Evolutionary conservation across 2,797 vertebrate genomes (phyloP).

Genomic region (Momotus momota): DNA sequence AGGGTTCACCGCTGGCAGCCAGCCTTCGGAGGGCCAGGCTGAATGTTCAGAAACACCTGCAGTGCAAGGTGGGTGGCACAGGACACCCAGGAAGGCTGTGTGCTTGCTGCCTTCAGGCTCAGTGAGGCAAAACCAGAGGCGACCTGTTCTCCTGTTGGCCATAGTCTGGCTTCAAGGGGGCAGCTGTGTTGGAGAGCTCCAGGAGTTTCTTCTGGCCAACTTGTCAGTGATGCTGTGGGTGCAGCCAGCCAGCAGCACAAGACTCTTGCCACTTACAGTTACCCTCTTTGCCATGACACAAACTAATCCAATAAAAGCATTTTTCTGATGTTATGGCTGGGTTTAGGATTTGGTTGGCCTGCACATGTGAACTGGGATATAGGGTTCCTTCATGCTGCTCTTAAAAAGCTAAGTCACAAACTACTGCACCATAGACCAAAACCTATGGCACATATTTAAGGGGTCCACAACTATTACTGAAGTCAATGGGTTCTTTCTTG

Average conservation of each 20-base stretch:
- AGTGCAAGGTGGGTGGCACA: neutral
- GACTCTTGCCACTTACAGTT: neutral
- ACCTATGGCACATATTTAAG: fast-evolving
- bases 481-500: fast-evolving
- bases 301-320: fast-evolving
- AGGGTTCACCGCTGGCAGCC: neutral
- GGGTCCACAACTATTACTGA: fast-evolving
- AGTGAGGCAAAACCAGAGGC: fast-evolving
- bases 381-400: neutral
- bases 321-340: fast-evolving
- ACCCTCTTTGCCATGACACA: neutral
- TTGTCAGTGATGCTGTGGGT: no score
- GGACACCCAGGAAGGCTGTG: neutral
- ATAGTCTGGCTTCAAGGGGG: fast-evolving
- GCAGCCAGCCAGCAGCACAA: neutral
- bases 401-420: neutral
- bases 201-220: neutral
- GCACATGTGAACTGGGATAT: fast-evolving
- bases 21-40: neutral
- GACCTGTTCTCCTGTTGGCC: fast-evolving
- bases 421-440: fast-evolving
- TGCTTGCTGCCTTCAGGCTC: fast-evolving
- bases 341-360: neutral
- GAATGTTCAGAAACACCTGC: neutral
- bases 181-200: neutral